Conservation (phyloP, 2,888 invertebrate genomes). For the Luperina testacea region DNA sequence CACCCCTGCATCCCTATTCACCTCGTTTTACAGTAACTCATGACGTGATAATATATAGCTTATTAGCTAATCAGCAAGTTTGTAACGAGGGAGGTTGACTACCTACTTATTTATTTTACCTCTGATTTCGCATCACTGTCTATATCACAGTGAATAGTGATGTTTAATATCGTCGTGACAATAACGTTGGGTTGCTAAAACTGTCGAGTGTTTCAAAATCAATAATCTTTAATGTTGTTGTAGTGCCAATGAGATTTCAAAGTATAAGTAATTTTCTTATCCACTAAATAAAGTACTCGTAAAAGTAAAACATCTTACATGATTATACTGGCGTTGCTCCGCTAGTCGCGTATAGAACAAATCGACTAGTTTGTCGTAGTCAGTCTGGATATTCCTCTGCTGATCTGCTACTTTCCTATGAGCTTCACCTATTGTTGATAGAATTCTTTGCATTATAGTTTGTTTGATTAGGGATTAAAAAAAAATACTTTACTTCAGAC, state of each 20-base stretch:
- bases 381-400: constrained; percentile 74
- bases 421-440: constrained; percentile 76
- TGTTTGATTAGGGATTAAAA: background rate
- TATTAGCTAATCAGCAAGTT: background rate
- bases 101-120: no score
- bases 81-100: background rate
- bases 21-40: background rate
- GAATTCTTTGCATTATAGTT: background rate
- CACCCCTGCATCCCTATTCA: no score
- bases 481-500: no score
- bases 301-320: constrained; percentile 71
- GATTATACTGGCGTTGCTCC: constrained; percentile 87
- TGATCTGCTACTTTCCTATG: constrained; percentile 74
- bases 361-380: constrained; percentile 89
- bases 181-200: background rate
- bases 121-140: background rate
- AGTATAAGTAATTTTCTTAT: background rate
- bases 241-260: background rate
- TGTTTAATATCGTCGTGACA: background rate
- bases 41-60: background rate
- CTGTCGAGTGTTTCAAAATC: background rate
- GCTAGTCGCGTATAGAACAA: constrained; percentile 88
- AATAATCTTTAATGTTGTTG: background rate
- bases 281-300: background rate
- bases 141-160: background rate